These are phyloP conservation scores for Sinhomidia bicolor DNA, from an alignment of 2,888 invertebrate species.

Conservation along the genomic window DNA sequence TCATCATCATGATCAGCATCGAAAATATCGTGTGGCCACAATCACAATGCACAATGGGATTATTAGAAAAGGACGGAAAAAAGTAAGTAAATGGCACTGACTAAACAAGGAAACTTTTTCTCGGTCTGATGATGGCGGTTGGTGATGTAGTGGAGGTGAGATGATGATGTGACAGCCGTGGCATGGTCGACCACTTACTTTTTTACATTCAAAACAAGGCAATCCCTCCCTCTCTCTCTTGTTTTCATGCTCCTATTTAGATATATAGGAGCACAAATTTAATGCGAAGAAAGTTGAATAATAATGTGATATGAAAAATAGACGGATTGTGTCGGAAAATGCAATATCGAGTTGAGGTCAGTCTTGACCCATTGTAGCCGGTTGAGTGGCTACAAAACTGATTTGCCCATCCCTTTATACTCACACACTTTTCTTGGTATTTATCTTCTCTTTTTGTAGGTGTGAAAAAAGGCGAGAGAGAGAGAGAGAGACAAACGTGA, in stretches of 20 bases:
- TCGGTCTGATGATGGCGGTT: slow-evolving; percentile 56
- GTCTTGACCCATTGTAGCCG: slow-evolving; percentile 66
- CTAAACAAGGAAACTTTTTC: slow-evolving; percentile 51
- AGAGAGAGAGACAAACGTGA: slow-evolving; percentile 55
- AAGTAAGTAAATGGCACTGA: slow-evolving; percentile 24
- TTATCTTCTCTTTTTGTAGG: slow-evolving; percentile 39
- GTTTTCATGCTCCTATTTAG: neutral
- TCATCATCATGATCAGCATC: slow-evolving; percentile 10
- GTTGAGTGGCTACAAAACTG: slow-evolving; percentile 70
- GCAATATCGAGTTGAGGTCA: slow-evolving; percentile 68
- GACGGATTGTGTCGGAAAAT: slow-evolving; percentile 28
- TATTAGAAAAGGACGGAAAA: slow-evolving; percentile 39
- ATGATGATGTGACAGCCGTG: slow-evolving; percentile 56
- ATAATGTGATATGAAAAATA: slow-evolving; percentile 37
- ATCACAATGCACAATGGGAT: slow-evolving; percentile 49
- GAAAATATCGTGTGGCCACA: slow-evolving; percentile 59
- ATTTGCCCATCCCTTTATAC: slow-evolving; percentile 61
- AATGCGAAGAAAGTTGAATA: slow-evolving; percentile 47
- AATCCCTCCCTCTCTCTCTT: slow-evolving; percentile 12
- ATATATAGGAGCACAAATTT: neutral
- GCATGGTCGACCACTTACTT: slow-evolving; percentile 47
- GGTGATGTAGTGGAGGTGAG: neutral
- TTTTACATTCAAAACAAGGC: slow-evolving; percentile 41
- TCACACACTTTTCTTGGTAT: slow-evolving; percentile 21
- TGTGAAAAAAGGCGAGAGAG: slow-evolving; percentile 54